Evolutionary conservation across 2,113 vertebrate species (phyloP), one percentile per base, ranked within the genome.

Genomic region (Sylvietta virens): DNA sequence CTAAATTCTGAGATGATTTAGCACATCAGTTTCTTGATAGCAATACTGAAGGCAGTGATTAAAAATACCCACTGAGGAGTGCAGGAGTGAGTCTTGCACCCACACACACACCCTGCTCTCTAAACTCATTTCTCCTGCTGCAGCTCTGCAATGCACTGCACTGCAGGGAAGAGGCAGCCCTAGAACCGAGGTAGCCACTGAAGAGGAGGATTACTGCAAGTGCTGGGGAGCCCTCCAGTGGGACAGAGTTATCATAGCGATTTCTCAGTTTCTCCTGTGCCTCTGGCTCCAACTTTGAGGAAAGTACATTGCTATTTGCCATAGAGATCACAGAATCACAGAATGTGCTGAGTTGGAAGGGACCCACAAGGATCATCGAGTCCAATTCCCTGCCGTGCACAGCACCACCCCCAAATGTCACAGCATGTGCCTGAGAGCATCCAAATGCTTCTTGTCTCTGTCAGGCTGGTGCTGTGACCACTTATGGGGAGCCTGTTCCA

Each of bases 191-290:
- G n/a, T 1, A 60, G 47, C 37, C 47, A 7, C 61, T 61, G 11
- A 40, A 82, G 71, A 54, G 42, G 28, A 87, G 58, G 56, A 71
- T 90, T 61, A 67, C 64, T 80, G 74, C 72, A 67, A 74, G 79
- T 83, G 72, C 64, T 95, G 67, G 95, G 64, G 95, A 95, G 96
- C 96, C 94, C 93, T 95, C 95, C 93, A 95, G 96, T 94, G 93
- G 95, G 71, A 70, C 56, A 78, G 28, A 62, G 85, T 31, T 67
- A 50, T 73, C 60, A 95, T 7, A 82, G 87, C 94, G 3, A 48
- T 70, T 90, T 77, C 61, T 67, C 60, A 6, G 31, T 50, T 92
- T 69, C 39, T 77, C 17, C 35, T 15, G 35, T 3, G 39, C 74
- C 51, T 76, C 70, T 35, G 65, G 48, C 40, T 91, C 47, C 71